Base-by-base conservation (phyloP, 2,113 vertebrate species). In the Sander lucioperca region DNA sequence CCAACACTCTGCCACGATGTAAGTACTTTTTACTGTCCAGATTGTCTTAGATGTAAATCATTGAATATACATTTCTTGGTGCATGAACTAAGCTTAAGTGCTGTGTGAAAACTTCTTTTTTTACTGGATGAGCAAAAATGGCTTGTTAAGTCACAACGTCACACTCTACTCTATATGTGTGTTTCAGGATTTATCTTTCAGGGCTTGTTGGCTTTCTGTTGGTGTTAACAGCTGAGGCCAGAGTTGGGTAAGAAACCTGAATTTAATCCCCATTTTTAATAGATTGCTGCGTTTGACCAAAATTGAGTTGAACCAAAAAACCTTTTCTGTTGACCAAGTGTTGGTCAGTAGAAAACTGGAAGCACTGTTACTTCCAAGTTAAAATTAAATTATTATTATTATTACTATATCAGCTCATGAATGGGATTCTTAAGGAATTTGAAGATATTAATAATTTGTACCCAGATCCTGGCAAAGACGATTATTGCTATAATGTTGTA, bases 171-270 rank as follows among this genome's bases (percentile, higher is more conserved):
- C 1, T 11, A n/a, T 58, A 23, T 79, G 9, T 90, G 64, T 81
- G 21, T 88, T 19, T 59, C 82, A 95, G 94, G 95, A 86, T 90
- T 51, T 88, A 13, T 62, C 36, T 93, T 57, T 39, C 88, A 77
- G 94, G 84, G 30, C 53, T 93, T 19, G 27, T 91, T 69, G 88
- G 90, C 23, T 62, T 93, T 73, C 69, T 95, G 73, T 68, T 95
- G 65, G 53, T 81, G 36, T n/a, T 94, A 13, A 91, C 90, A 70
- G 85, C 85, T 56, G 92, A 95, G 16, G 94, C 92, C 58, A 72
- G 58, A 85, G 57, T 95, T 83, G 94, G 95, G 95, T 96, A 89
- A 91, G 92, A 86, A 58, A 33, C 1, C 33, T 33, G 14, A 25
- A 74, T 30, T 64, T 23, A 33, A 30, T 39, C 13, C 12, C 1